phyloP scores from a whole-genome alignment of 2,888 invertebrate species.

The Lasioglossum morio region DNA sequence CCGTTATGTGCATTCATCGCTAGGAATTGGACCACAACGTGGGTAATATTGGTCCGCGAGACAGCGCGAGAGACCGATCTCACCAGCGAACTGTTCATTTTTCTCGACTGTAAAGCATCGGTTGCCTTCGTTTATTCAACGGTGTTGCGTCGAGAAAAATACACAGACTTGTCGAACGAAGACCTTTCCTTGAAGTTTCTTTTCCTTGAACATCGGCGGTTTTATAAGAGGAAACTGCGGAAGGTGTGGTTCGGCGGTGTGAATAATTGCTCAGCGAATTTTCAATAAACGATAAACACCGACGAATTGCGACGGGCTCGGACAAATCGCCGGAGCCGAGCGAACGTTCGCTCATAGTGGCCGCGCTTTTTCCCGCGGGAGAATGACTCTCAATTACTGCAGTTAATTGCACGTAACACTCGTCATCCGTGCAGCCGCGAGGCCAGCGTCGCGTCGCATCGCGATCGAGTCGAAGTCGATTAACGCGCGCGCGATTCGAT shows the following conservation, averaged over 20 bases:
- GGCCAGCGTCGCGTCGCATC: neutral
- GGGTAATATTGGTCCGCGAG: constrained; percentile 50
- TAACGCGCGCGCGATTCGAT: neutral
- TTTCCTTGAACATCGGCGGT: neutral
- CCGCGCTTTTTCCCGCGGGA: constrained; percentile 27
- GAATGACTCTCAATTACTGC: constrained; percentile 35
- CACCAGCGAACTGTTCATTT: constrained; percentile 1
- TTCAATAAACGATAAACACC: constrained; percentile 1
- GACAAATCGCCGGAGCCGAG: neutral
- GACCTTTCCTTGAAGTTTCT: neutral
- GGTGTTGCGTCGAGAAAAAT: neutral
- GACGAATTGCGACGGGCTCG: neutral
- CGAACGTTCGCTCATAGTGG: neutral
- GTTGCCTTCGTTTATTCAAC: neutral
- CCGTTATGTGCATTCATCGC: constrained; percentile 50
- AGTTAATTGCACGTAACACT: constrained; percentile 37
- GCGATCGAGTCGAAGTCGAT: neutral
- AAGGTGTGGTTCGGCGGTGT: neutral
- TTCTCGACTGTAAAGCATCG: neutral
- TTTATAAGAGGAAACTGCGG: neutral
- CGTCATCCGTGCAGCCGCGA: neutral
- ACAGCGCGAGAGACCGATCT: neutral
- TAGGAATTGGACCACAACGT: constrained; percentile 59
- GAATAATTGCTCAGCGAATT: neutral
- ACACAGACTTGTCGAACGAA: neutral